Evolutionary conservation across 2,113 vertebrate genomes (phyloP), one percentile per base, ranked within the genome.

Genomic region (Chloroceryle aenea): DNA sequence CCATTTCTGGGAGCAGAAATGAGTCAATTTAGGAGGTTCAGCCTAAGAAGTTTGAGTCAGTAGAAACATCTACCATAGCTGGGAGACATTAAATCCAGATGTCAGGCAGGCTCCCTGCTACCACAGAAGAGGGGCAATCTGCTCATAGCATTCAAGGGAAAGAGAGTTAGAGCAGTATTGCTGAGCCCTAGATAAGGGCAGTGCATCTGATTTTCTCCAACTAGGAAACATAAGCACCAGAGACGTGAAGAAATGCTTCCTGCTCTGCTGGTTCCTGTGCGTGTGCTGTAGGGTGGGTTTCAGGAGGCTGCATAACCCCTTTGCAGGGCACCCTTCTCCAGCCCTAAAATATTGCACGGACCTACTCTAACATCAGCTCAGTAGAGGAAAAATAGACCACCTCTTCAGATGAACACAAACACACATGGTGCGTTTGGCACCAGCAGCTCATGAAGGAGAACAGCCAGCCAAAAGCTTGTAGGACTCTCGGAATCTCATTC

Each of bases 131-230:
- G 26, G 22, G 11, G 43, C 72, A 58, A 66, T 26, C 36, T 42
- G 48, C n/a, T 59, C 0, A 0, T 6, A 34, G 30, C n/a, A 20
- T 50, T 50, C 34, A 38, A 19, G 42, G 36, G 25, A 66, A 89
- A 47, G 16, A 40, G 27, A n/a, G 56, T 79, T 59, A 11, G 19
- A 68, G 32, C 15, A 19, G 21, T 18, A 52, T 25, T 69, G 29
- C 9, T 27, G 45, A 76, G 38, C 13, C 22, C 12, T 40, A 50
- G 29, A 8, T 23, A 14, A 61, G 52, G 32, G 7, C 34, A 10
- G 30, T 30, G 3, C 16, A 27, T 40, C 58, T 53, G 14, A 78
- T 91, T 71, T 89, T 85, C 47, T n/a, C 34, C 32, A 53, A 3
- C 5, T 63, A 50, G 14, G 42, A 40, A 61, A 73, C 47, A 27